Conservation (phyloP, 2,113 vertebrate species). For the Potamarius usumacintae region DNA sequence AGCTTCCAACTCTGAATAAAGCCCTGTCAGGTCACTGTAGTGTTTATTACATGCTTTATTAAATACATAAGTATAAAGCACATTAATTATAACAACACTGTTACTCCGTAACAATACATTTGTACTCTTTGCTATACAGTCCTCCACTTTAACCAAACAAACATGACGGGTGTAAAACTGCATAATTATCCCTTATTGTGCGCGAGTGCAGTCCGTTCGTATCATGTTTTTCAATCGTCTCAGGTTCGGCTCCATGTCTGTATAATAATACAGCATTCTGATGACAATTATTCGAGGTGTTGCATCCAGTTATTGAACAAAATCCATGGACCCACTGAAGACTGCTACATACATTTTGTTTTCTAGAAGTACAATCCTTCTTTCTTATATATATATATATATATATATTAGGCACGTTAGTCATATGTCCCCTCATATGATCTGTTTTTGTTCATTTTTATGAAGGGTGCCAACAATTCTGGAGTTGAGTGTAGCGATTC, state of each 20-base stretch:
- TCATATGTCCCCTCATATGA: background rate
- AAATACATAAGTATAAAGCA: slow-evolving; percentile 21
- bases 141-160: background rate
- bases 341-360: too few relatives aligned
- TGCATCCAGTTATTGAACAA: background rate
- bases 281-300: background rate
- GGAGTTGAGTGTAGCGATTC: background rate
- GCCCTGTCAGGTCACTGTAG: too few relatives aligned
- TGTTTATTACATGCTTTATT: slow-evolving; percentile 29
- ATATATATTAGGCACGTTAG: background rate
- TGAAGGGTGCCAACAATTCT: background rate
- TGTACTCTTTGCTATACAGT: background rate
- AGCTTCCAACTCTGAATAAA: background rate
- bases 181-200: background rate
- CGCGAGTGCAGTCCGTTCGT: background rate
- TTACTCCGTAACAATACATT: slow-evolving; percentile 23
- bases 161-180: background rate
- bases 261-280: background rate
- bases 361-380: background rate
- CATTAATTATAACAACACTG: background rate
- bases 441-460: background rate
- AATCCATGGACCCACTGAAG: background rate
- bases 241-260: background rate
- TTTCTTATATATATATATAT: background rate
- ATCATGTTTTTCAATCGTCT: background rate